Evolutionary conservation across 2,888 invertebrate species (phyloP).

Genomic region (Stomorhina lunata): DNA sequence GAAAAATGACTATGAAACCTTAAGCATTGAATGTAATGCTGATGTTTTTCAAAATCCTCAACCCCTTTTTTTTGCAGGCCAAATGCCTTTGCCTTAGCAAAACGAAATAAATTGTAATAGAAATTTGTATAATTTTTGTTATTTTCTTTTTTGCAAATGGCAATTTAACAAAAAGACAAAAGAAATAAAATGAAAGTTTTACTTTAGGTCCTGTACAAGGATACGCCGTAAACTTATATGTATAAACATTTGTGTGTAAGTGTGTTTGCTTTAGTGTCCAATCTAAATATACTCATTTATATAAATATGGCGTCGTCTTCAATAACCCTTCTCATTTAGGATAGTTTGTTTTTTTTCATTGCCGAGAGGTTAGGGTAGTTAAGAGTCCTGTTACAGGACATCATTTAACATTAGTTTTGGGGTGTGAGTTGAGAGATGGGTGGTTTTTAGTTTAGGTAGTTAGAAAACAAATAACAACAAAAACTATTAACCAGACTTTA

Average conservation of each 20-base stretch:
- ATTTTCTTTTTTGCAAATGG: conserved; percentile 51
- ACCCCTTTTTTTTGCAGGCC: too few relatives aligned
- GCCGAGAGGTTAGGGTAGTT: background rate
- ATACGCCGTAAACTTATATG: background rate
- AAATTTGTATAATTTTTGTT: conserved; percentile 16
- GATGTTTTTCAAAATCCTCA: too few relatives aligned
- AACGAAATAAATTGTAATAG: conserved; percentile 47
- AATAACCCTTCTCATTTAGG: conserved; percentile 41
- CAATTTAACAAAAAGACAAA: conserved; percentile 58
- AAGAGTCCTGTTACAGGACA: conserved; percentile 53
- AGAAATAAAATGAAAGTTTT: conserved; percentile 44
- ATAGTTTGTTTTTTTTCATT: conserved; percentile 21
- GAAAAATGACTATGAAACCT: background rate
- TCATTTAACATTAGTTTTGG: background rate
- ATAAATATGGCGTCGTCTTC: conserved; percentile 54
- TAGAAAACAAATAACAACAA: conserved; percentile 9
- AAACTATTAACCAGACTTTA: background rate
- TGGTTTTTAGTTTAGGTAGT: conserved; percentile 7
- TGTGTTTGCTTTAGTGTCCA: conserved; percentile 1
- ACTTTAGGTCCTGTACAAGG: conserved; percentile 41
- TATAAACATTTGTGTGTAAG: background rate
- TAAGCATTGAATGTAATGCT: conserved; percentile 16
- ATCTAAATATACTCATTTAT: conserved; percentile 33
- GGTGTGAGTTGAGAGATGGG: conserved; percentile 33
- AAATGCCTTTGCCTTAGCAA: background rate